Evolutionary conservation across 2,113 vertebrate genomes (phyloP).

Genomic region (Excalfactoria chinensis): DNA sequence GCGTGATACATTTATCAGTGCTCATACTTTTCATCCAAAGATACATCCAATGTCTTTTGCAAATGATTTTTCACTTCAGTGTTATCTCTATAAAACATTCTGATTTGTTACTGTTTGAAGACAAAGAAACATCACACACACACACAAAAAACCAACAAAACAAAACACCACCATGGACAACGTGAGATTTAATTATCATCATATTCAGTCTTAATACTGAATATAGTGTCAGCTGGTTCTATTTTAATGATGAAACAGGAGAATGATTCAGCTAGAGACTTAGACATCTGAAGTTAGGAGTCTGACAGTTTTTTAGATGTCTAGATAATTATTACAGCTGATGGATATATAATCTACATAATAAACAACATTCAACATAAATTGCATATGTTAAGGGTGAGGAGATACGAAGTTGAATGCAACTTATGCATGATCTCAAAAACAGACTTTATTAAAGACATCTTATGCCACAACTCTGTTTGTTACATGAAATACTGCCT

Average conservation of each 20-base stretch:
- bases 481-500: not conserved
- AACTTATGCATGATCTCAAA: not conserved
- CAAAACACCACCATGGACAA: not conserved
- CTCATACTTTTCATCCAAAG: not conserved
- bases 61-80: not conserved
- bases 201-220: not conserved
- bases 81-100: not conserved
- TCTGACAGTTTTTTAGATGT: not conserved
- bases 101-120: not conserved
- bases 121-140: not conserved
- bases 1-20: accelerated
- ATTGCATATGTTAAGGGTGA: not conserved
- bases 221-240: not conserved
- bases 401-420: not conserved
- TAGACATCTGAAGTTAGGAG: not conserved
- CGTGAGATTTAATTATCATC: not conserved
- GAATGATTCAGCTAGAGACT: not conserved
- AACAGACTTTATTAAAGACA: not conserved
- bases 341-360: not conserved
- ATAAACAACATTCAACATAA: not conserved
- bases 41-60: not conserved
- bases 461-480: not conserved
- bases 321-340: not conserved
- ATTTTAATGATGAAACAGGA: not conserved
- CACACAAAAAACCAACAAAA: not conserved